Base-by-base conservation (phyloP, 2,888 invertebrate genomes). In the Ophonus ardosiacus region DNA sequence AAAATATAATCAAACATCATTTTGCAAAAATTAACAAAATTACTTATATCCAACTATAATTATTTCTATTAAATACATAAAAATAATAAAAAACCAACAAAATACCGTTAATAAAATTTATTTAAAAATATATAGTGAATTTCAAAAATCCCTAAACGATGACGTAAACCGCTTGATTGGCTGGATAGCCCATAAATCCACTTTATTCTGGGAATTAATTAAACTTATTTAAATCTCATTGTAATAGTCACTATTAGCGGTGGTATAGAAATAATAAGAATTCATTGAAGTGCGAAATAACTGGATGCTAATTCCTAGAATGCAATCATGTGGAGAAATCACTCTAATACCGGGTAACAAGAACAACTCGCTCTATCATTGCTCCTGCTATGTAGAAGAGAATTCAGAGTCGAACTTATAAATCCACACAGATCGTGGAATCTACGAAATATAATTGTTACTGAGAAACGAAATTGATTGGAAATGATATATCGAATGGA, bases 271-370 rank as follows among this genome's bases (percentile, higher is more conserved):
- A 51, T 51, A 51, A 51, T 51, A 59, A 59, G 15, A 59, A 17
- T 17, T 7, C 59, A 17, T 1, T 59, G 17, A 59, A 59, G 15
- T 59, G 59, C 10, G 59, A 51, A 17, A 59, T 15, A 63, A 18
- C 10, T 18, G 8, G 31, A 31, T 31, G 21, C 71, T 40, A 74
- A 15, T 74, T 74, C 71, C 40, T 15, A 43, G 71, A 74, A 74
- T 10, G 71, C 43, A 74, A 43, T 74, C 71, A 74, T 74, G 15
- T 43, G 43, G 63, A 74, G 13, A 74, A 74, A 74, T 74, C 71
- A 74, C 18, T 43, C 43, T 17, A 18, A 13, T 43, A 74, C 31
- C 15, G 40, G 13, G 10, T 68, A 40, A 40, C 71, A 43, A 40
- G 43, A 40, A 40, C 71, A 43, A 40, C 18, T 74, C 18, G 1